phyloP scores from a whole-genome alignment of 2,888 invertebrate species.

The Criorhina ranunculi region DNA sequence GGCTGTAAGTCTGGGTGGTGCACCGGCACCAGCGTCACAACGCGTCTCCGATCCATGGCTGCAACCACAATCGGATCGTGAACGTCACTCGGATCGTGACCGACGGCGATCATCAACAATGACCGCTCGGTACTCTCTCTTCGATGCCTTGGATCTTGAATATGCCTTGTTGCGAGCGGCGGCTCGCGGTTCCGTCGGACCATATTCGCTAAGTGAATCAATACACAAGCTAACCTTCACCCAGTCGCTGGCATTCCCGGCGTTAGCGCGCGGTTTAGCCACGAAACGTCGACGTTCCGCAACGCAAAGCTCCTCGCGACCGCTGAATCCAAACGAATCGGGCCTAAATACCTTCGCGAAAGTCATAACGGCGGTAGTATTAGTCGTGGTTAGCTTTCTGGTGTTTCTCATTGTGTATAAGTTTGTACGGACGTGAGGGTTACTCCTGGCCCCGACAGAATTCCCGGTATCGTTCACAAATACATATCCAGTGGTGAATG shows the following conservation, averaged over 20 bases:
- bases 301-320: constrained; percentile 85
- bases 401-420: constrained; percentile 91
- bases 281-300: constrained; percentile 87
- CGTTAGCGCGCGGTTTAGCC: constrained; percentile 88
- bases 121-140: constrained; percentile 88
- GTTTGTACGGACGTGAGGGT: constrained; percentile 91
- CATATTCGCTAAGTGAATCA: constrained; percentile 89
- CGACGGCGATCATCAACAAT: constrained; percentile 87
- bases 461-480: constrained; percentile 83
- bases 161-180: constrained; percentile 89
- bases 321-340: constrained; percentile 87
- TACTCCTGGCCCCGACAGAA: constrained; percentile 88
- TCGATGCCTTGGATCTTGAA: constrained; percentile 89
- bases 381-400: constrained; percentile 89
- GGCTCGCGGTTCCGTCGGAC: constrained; percentile 89
- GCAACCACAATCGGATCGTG: constrained; percentile 83
- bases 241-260: constrained; percentile 90
- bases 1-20: constrained; percentile 83
- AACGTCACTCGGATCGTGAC: constrained; percentile 82
- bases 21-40: constrained; percentile 81
- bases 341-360: constrained; percentile 90
- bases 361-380: constrained; percentile 88
- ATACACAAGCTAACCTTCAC: constrained; percentile 90
- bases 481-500: constrained; percentile 78
- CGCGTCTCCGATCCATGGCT: constrained; percentile 85